Evolutionary conservation across 2,113 vertebrate genomes (phyloP), one percentile per base, ranked within the genome.

Genomic region (Electrona antarctica): DNA sequence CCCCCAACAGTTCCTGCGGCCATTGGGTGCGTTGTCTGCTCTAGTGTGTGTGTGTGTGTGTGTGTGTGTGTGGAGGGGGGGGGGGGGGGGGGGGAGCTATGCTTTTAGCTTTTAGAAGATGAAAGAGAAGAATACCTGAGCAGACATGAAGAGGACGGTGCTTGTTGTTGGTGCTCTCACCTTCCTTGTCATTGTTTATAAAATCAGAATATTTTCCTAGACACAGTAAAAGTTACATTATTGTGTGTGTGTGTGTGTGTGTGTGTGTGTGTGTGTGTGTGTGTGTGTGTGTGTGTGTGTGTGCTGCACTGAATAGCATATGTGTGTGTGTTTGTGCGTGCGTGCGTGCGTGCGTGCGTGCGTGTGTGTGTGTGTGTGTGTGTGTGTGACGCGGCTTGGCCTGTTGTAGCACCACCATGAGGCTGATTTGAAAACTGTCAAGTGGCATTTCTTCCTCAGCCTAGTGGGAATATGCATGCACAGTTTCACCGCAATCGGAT

Each of bases 181-280:
- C 46, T 2, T 82, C 57, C 65, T 58, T 67, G 60, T 73, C 63
- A 69, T 73, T 85, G 80, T 80, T 85, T 80, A 74, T 60, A 76
- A 45, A 78, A 72, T 56, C 54, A 57, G 57, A 71, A 71, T 67
- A 60, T 71, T 76, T 80, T 73, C 71, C 65, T 41, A 41, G 33
- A 41, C 33, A 6, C 33, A 41, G 33, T 41, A 41, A 41, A 41
- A 41, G 33, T 41, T 41, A 41, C 33, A 41, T 41, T 33, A 33
- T 41, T 21, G 15, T 59, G n/a, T 59, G 14, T 60, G 28, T 41
- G 41, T 56, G 65, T 67, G 54, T 48, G 49, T 65, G 28, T 21
- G 12, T 65, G 54, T 21, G 13, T 57, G 51, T 45, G 51, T 55
- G 68, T 71, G 28, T 50, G 48, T 52, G 64, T 9, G 50, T n/a